Evolutionary conservation across 2,888 invertebrate species (phyloP).

Genomic region (Polydrusus cervinus): DNA sequence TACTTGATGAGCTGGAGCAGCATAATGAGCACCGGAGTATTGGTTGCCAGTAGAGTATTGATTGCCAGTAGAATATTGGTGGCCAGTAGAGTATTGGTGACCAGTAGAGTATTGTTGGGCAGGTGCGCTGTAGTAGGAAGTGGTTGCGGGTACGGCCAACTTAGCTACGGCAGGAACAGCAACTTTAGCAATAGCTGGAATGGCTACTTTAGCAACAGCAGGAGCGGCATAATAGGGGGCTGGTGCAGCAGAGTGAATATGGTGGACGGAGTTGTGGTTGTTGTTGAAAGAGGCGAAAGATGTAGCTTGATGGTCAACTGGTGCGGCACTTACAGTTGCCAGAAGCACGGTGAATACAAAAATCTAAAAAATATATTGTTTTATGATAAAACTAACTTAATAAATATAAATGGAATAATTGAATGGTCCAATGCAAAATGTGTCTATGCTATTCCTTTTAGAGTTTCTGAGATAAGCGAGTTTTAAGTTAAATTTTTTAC

Average conservation of each 20-base stretch:
- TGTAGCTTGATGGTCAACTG: slow-evolving; percentile 57
- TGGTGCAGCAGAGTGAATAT: slow-evolving; percentile 52
- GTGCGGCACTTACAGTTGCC: slow-evolving; percentile 66
- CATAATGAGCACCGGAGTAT: slow-evolving; percentile 27
- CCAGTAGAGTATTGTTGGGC: slow-evolving; percentile 11
- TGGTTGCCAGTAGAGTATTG: slow-evolving; percentile 30
- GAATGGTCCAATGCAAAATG: too few species aligned
- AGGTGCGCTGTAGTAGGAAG: slow-evolving; percentile 30
- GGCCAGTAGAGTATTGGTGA: slow-evolving; percentile 11
- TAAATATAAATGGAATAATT: too few species aligned
- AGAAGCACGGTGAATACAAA: slow-evolving; percentile 65
- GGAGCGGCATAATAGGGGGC: slow-evolving; percentile 39
- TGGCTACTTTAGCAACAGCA: slow-evolving; percentile 24
- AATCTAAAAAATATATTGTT: slow-evolving; percentile 57
- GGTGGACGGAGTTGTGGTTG: slow-evolving; percentile 57
- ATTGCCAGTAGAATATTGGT: slow-evolving; percentile 29
- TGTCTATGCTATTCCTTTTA: too few species aligned
- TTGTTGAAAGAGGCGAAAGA: slow-evolving; percentile 59
- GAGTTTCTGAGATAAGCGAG: too few species aligned
- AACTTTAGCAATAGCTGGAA: slow-evolving; percentile 35
- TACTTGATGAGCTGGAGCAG: slow-evolving; percentile 18
- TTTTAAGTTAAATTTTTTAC: too few species aligned
- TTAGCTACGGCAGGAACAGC: slow-evolving; percentile 29
- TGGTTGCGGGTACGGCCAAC: slow-evolving; percentile 38
- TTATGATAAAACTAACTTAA: neutral